Evolutionary conservation across 2,888 invertebrate species (phyloP).

Genomic region (Gymnosoma rotundatum): DNA sequence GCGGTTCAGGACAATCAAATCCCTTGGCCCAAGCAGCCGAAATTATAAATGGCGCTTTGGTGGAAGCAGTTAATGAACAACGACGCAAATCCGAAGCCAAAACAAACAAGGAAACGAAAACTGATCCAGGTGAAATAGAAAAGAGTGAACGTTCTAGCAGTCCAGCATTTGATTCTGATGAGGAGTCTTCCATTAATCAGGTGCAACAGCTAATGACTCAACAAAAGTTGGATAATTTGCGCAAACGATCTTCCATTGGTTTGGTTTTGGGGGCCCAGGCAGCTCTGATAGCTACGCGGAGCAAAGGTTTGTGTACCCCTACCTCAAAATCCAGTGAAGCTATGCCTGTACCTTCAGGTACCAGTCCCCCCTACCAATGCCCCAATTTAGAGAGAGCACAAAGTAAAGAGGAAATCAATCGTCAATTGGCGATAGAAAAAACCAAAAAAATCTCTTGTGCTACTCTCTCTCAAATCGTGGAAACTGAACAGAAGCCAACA

Average conservation of each 20-base stretch:
- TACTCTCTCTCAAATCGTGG: slow-evolving; percentile 78
- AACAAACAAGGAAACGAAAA: slow-evolving; percentile 75
- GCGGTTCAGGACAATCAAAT: slow-evolving; percentile 78
- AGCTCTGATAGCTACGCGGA: slow-evolving; percentile 80
- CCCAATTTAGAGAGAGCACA: slow-evolving; percentile 74
- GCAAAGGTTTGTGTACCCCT: slow-evolving; percentile 78
- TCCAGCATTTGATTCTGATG: slow-evolving; percentile 96
- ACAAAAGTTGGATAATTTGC: slow-evolving; percentile 78
- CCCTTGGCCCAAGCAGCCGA: slow-evolving; percentile 76
- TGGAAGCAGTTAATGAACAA: slow-evolving; percentile 72
- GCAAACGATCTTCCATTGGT: slow-evolving; percentile 82
- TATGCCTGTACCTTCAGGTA: slow-evolving; percentile 71
- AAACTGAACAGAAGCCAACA: slow-evolving; percentile 75
- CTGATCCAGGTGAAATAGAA: slow-evolving; percentile 84
- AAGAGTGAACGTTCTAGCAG: slow-evolving; percentile 94
- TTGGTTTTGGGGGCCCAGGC: slow-evolving; percentile 82
- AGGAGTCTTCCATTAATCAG: slow-evolving; percentile 88
- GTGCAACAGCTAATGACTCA: slow-evolving; percentile 81
- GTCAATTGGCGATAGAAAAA: slow-evolving; percentile 86
- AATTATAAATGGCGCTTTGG: slow-evolving; percentile 73
- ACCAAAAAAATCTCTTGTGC: slow-evolving; percentile 83
- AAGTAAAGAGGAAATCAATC: slow-evolving; percentile 82
- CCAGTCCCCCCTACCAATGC: slow-evolving; percentile 71
- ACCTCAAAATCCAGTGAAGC: slow-evolving; percentile 80
- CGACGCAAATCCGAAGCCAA: slow-evolving; percentile 77